Evolutionary conservation across 1,140 invertebrate genomes (phyloP), one percentile per base, ranked within the genome.

Genomic region (Brachionus sp.): DNA sequence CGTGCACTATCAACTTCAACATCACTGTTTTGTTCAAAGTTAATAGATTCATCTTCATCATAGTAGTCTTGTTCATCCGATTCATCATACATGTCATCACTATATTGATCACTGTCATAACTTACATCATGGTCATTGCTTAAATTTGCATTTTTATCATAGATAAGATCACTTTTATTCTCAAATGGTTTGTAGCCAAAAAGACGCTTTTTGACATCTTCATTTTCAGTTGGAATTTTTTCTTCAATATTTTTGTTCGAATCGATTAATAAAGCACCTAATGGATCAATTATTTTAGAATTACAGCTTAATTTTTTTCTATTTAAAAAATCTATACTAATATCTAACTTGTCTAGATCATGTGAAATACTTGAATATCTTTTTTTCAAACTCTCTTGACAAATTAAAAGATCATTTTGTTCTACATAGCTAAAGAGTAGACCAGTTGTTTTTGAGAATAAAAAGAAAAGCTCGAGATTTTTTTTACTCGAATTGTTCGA

Each of bases 91-190:
- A 39, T 19, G n/a, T 57, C 50, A 80, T 80, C 62, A 37, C 62
- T 66, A 44, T 80, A 57, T 3, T 23, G 7, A 25, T 66, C 77
- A 66, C 62, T 80, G 50, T 80, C 77, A 33, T 80, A 57, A 19
- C 77, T 39, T 13, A 33, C 5, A 16, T 42, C 12, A 9, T 42
- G 33, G 12, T 80, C n/a, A n/a, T 35, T 73, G 9, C 16, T 73
- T 42, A 1, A 39, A 75, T 75, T 29, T 4, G n/a, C 5, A 13
- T 10, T 10, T 75, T 46, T 57, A 3, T 66, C 50, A 44, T 62
- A 57, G 13, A 80, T 35, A 29, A 80, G 35, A 44, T 80, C 77
- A 66, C 77, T 80, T 80, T 66, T 66, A n/a, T 37, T 19, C 35
- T 57, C 16, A 80, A 62, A 33, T 44, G 46, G 46, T 42, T 62